These are phyloP conservation scores for Ctenopoma kingsleyae DNA, from an alignment of 2,797 vertebrate genomes.

Conservation along the genomic window DNA sequence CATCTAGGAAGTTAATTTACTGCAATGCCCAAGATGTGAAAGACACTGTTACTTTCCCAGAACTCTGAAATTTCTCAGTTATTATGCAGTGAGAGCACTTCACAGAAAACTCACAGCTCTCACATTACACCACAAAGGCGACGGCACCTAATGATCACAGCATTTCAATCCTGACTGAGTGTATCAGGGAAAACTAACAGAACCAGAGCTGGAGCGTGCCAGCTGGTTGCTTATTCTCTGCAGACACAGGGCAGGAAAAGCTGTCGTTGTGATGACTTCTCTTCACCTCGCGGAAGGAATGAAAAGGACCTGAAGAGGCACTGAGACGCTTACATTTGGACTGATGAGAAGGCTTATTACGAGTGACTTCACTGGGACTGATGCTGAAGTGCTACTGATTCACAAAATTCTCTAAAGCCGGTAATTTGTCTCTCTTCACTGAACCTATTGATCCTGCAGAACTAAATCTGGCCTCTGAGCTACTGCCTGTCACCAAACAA, in stretches of 20 bases:
- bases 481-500: conserved; percentile 16
- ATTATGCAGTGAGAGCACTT: conserved; percentile 45
- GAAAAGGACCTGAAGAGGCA: conserved; percentile 46
- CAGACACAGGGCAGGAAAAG: conserved; percentile 39
- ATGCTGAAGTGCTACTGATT: conserved; percentile 34
- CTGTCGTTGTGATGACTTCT: conserved; percentile 49
- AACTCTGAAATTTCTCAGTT: conserved; percentile 17
- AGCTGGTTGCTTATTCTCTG: conserved; percentile 58
- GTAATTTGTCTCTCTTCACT: conserved; percentile 43
- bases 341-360: conserved; percentile 5
- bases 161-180: conserved; percentile 49
- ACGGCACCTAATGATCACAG: conserved; percentile 58
- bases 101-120: conserved; percentile 46
- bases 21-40: conserved; percentile 17
- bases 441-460: conserved; percentile 32
- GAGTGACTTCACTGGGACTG: conserved; percentile 26
- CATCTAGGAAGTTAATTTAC: neutral
- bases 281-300: conserved; percentile 37
- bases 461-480: conserved; percentile 37
- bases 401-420: conserved; percentile 40
- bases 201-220: conserved; percentile 39
- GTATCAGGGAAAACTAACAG: conserved; percentile 47
- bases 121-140: conserved; percentile 36
- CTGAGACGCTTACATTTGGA: conserved; percentile 29
- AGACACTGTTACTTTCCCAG: conserved; percentile 18